Evolutionary conservation across 2,797 vertebrate species (phyloP).

Genomic region (Orestias chungarensis): DNA sequence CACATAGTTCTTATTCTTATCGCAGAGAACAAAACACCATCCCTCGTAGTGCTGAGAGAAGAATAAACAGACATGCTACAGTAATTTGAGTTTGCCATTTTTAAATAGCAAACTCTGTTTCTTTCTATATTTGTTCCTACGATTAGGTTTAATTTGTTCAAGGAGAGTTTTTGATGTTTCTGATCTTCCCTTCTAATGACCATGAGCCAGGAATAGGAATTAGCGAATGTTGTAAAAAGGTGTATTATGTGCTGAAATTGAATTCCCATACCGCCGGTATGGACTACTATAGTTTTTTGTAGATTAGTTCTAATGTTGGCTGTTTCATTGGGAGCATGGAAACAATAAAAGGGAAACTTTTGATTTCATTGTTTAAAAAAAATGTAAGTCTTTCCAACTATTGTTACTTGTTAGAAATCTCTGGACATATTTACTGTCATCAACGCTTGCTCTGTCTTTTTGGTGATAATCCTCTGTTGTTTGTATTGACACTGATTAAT

Average conservation of each 20-base stretch:
- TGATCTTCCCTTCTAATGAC: not conserved
- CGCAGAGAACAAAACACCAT: no score
- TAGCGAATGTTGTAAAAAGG: not conserved
- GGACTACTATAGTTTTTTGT: constrained; percentile 21
- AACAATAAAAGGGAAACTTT: constrained; percentile 5
- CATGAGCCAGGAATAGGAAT: not conserved
- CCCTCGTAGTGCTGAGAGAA: not conserved
- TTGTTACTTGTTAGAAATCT: constrained; percentile 15
- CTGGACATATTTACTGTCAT: constrained; percentile 12
- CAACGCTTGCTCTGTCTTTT: constrained; percentile 8
- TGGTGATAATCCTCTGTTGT: constrained; percentile 2
- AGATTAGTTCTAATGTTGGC: constrained; percentile 20
- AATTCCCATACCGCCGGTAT: no score
- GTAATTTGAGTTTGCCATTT: not conserved
- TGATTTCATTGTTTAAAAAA: constrained; percentile 1
- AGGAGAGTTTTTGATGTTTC: not conserved
- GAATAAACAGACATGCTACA: not conserved
- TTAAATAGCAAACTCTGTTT: not conserved
- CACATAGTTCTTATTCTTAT: not conserved
- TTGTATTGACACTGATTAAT: constrained; percentile 3
- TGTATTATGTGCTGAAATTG: not conserved
- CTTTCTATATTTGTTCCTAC: not conserved
- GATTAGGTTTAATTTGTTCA: not conserved
- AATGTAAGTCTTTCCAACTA: constrained; percentile 1
- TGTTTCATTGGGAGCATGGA: constrained; percentile 1